A percentile compares a stretch with the other conserved stretches of the same genome.
Evolutionary conservation across 2,113 vertebrate species (phyloP).

Genomic region (Accipiter virgatus): DNA sequence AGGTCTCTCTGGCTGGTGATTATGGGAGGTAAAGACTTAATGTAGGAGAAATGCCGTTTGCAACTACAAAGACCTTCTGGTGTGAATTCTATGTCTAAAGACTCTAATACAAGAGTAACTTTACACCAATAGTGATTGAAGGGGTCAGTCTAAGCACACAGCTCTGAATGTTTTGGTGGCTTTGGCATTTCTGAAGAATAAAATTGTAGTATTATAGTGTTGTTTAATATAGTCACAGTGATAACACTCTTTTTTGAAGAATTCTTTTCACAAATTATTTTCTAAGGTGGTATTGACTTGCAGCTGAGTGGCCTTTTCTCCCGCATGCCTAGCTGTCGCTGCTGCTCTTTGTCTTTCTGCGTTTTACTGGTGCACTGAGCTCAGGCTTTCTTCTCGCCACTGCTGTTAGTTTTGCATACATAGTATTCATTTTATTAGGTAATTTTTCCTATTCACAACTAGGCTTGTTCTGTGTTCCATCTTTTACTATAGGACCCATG

Average conservation of each 20-base stretch:
- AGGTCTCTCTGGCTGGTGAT: not conserved
- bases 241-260: not conserved
- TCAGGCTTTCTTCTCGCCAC: not conserved
- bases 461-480: not conserved
- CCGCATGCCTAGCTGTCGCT: not conserved
- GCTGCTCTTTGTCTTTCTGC: not conserved
- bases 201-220: not conserved
- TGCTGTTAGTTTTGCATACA: not conserved
- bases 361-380: not conserved
- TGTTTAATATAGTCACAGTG: not conserved
- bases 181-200: not conserved
- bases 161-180: not conserved
- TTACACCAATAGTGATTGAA: not conserved
- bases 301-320: not conserved
- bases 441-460: not conserved
- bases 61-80: not conserved
- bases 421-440: not conserved
- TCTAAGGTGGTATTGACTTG: not conserved
- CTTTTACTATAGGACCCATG: not conserved
- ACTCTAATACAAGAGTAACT: not conserved
- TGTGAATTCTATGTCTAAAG: not conserved
- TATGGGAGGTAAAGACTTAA: not conserved
- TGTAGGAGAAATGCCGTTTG: not conserved
- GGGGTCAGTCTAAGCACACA: not conserved
- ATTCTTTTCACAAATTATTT: not conserved